Percentiles rank a stretch among this genome's conserved stretches.
phyloP scores from a whole-genome alignment of 2,797 vertebrate genomes.

The Scyliorhinus canicula region DNA sequence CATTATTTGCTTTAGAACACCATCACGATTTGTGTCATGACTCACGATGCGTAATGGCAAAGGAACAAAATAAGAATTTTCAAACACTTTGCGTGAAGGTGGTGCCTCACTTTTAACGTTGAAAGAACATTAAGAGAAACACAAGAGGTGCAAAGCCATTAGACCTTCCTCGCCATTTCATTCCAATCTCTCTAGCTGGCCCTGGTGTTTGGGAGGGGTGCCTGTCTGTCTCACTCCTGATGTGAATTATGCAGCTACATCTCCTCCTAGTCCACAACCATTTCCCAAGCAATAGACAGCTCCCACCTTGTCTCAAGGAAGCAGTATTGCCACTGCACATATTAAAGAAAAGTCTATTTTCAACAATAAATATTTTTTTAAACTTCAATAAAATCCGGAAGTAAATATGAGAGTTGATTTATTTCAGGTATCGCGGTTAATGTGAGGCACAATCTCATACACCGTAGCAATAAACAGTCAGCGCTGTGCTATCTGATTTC shows the following conservation, averaged over 20 bases:
- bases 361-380: neutral
- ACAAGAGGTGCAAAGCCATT: neutral
- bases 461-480: neutral
- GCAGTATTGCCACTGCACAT: neutral
- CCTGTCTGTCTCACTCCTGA: neutral
- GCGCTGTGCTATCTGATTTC: neutral
- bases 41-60: neutral
- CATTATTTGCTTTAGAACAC: neutral
- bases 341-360: neutral
- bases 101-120: neutral
- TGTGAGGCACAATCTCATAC: neutral
- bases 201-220: neutral
- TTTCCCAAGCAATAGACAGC: neutral
- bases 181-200: neutral
- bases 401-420: neutral
- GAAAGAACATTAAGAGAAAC: neutral
- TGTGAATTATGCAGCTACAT: neutral
- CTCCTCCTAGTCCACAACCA: neutral
- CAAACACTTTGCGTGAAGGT: neutral
- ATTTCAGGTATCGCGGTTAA: too few species aligned
- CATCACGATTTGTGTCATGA: neutral
- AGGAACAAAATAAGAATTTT: neutral
- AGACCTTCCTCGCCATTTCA: neutral
- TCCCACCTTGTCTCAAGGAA: neutral
- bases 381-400: neutral